Conservation (phyloP, 2,113 vertebrate species). For the Cottus gobio region DNA sequence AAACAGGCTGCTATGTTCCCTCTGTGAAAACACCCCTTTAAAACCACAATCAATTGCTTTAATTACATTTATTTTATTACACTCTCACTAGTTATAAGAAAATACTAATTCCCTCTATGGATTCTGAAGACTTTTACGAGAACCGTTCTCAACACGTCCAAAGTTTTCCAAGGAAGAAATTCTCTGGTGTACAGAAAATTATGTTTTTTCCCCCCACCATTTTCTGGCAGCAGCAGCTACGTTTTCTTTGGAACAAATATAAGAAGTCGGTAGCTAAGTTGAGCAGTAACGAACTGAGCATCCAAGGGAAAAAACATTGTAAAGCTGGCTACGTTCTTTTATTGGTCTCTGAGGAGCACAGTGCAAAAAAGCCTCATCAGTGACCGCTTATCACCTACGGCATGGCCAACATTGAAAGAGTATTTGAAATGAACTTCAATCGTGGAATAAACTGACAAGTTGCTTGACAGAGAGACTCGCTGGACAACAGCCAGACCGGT, state of each 20-base stretch:
- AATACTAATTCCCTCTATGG: slow-evolving; percentile 13
- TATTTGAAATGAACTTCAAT: slow-evolving; percentile 28
- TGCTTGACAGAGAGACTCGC: slow-evolving; percentile 26
- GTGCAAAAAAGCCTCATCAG: slow-evolving; percentile 39
- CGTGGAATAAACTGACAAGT: slow-evolving; percentile 19
- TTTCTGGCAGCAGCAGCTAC: slow-evolving; percentile 49
- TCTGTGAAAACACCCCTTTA: slow-evolving; percentile 25
- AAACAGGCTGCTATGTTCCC: slow-evolving; percentile 7
- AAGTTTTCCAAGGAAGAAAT: slow-evolving; percentile 45
- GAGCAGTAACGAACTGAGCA: slow-evolving; percentile 36
- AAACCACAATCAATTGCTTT: slow-evolving; percentile 24
- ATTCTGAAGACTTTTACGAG: slow-evolving; percentile 20
- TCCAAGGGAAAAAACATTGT: slow-evolving; percentile 28
- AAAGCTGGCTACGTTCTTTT: slow-evolving; percentile 26
- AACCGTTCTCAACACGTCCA: slow-evolving; percentile 8
- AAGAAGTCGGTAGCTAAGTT: slow-evolving; percentile 34
- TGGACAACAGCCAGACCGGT: slow-evolving; percentile 10
- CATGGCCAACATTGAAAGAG: slow-evolving; percentile 23
- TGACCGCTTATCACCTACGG: slow-evolving; percentile 31
- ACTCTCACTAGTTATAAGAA: slow-evolving; percentile 9
- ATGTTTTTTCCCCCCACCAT: neutral
- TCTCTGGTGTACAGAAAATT: slow-evolving; percentile 19
- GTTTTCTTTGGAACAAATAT: slow-evolving; percentile 58
- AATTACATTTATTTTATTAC: slow-evolving; percentile 22
- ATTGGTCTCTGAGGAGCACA: slow-evolving; percentile 38